A percentile compares a stretch with the other conserved stretches of the same genome.
These are phyloP conservation scores for Hypotaenidia philippensis DNA, from an alignment of 2,797 vertebrate genomes.

Conservation along the genomic window DNA sequence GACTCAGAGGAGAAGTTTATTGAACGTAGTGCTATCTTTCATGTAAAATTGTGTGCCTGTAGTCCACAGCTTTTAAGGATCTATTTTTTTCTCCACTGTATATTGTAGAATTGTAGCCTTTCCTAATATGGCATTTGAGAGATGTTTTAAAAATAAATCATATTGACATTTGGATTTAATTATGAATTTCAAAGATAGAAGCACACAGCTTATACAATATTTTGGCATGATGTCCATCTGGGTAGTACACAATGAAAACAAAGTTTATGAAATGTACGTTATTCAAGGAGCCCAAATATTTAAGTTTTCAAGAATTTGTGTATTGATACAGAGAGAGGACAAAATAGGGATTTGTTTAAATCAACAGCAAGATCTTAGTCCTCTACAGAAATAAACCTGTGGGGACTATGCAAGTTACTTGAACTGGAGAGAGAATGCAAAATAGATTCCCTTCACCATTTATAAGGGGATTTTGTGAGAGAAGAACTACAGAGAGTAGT, in stretches of 20 bases:
- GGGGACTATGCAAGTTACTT: rapidly evolving
- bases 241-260: background rate
- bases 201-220: background rate
- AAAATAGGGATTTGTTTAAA: background rate
- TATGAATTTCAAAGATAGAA: conserved; percentile 30
- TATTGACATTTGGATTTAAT: conserved; percentile 46
- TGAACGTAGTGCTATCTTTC: background rate
- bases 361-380: background rate
- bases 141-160: conserved; percentile 50
- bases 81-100: background rate
- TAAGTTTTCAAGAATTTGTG: background rate
- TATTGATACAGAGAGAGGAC: background rate
- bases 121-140: conserved; percentile 25
- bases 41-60: background rate
- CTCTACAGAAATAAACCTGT: background rate
- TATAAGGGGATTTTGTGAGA: background rate
- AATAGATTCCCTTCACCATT: background rate
- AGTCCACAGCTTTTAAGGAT: background rate
- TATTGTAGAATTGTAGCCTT: conserved; percentile 13
- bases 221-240: background rate
- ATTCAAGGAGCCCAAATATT: background rate
- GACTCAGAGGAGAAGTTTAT: background rate
- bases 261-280: background rate
- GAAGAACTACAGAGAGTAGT: background rate
- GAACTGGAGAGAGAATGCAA: rapidly evolving